Base-by-base conservation (phyloP, 2,797 vertebrate genomes). In the Sebastiscus tertius region DNA sequence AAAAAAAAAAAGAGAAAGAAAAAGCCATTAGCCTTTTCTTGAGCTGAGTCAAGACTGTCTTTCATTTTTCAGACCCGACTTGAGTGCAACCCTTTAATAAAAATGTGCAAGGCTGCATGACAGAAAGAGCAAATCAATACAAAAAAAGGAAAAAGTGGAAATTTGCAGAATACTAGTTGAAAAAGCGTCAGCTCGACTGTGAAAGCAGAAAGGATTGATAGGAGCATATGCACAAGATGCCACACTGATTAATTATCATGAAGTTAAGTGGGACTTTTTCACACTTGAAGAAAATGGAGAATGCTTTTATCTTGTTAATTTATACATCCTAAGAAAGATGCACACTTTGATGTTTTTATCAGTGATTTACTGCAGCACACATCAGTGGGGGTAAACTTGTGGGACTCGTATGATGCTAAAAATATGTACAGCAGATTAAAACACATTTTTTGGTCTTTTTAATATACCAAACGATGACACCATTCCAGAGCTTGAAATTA, bases 41-140 rank as follows among this genome's bases (percentile, higher is more conserved):
- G 6, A 60, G 27, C 56, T 67, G 68, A 88, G 69, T 79, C 20
- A 29, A 67, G 63, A 56, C 42, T 26, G 20, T 49, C 54, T 84
- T 64, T 77, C 34, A 78, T 77, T 85, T 83, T 63, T 49, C 39
- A 55, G 16, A 27, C 9, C 34, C 7, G n/a, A 73, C 49, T 74
- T 34, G 62, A 80, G 60, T 65, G 67, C 46, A 70, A 27, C 16
- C 20, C 67, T 81, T 78, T 46, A 69, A 55, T 77, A 58, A 82
- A 63, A 78, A 78, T 49, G 67, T 80, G 26, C 27, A 67, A 77
- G 65, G 34, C 34, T 81, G 60, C 22, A 36, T 71, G 55, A 73
- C 52, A 62, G 4, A 70, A 22, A 72, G 34, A 62, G 33, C 11
- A 31, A 60, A 59, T 58, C 3, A 49, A 65, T 9, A 65, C 8